Percentiles rank a stretch among this genome's conserved stretches.
Conservation (phyloP, 2,797 vertebrate species). For the Scolopax bukidnonensis region DNA sequence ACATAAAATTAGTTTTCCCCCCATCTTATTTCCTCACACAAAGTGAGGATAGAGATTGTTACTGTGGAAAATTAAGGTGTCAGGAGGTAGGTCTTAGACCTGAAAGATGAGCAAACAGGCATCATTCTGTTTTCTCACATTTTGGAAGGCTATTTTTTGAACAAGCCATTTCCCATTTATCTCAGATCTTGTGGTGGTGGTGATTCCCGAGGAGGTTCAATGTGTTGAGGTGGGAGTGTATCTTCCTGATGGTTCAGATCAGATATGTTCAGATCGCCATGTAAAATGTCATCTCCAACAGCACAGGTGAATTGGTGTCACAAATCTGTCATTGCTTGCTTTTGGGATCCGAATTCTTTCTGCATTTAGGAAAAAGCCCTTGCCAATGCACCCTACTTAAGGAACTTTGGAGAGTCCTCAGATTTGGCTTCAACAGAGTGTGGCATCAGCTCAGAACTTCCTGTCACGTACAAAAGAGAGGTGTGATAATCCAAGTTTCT, state of each 20-base stretch:
- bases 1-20: background rate
- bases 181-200: background rate
- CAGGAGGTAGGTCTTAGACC: background rate
- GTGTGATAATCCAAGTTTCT: background rate
- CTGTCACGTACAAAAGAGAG: background rate
- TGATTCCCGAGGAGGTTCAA: background rate
- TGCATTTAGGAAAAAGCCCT: background rate
- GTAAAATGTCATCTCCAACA: background rate
- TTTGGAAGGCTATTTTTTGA: background rate
- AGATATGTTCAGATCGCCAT: background rate
- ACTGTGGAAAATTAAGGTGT: background rate
- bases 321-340: background rate
- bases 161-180: background rate
- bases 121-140: background rate
- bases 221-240: background rate
- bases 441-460: background rate
- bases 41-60: background rate
- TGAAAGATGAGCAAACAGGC: background rate
- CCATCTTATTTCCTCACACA: background rate
- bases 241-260: background rate
- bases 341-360: background rate
- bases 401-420: background rate
- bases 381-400: background rate
- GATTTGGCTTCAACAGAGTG: background rate
- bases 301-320: background rate